Evolutionary conservation across 1,140 invertebrate species (phyloP).

Genomic region (Kradibia gibbosae): DNA sequence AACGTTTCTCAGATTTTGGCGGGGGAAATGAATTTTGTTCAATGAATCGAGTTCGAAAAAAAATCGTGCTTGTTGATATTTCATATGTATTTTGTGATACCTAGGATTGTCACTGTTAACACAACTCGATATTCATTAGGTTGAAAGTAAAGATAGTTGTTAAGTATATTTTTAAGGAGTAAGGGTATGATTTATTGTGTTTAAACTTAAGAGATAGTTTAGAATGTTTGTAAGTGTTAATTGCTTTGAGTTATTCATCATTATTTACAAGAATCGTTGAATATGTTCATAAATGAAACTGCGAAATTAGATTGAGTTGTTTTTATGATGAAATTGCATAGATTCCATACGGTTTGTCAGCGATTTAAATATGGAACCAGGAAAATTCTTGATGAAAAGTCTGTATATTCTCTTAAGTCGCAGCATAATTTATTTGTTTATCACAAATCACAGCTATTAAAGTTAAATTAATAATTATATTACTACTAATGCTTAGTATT

Average conservation of each 20-base stretch:
- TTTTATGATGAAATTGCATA: slow-evolving; percentile 40
- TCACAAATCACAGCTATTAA: background rate
- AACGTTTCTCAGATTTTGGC: too few relatives aligned
- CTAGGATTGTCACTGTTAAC: too few relatives aligned
- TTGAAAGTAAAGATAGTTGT: background rate
- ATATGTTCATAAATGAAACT: slow-evolving; percentile 30
- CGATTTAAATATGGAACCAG: slow-evolving; percentile 44
- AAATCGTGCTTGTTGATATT: too few relatives aligned
- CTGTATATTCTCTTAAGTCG: slow-evolving; percentile 25
- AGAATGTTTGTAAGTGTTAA: background rate
- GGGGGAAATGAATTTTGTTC: too few relatives aligned
- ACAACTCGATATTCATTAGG: too few relatives aligned
- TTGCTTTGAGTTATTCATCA: slow-evolving; percentile 27
- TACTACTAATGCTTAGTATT: background rate
- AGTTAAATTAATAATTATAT: background rate
- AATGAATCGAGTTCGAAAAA: too few relatives aligned
- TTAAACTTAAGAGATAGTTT: background rate
- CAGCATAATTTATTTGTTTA: slow-evolving; percentile 5
- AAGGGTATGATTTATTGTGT: background rate
- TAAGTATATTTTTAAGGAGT: background rate
- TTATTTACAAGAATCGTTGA: slow-evolving; percentile 33
- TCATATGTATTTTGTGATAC: too few relatives aligned
- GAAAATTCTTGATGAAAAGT: slow-evolving; percentile 44
- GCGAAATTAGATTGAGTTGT: slow-evolving; percentile 37
- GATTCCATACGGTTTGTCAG: slow-evolving; percentile 22